Evolutionary conservation across 2,888 invertebrate species (phyloP).

Genomic region (Lasioglossum figueresi): DNA sequence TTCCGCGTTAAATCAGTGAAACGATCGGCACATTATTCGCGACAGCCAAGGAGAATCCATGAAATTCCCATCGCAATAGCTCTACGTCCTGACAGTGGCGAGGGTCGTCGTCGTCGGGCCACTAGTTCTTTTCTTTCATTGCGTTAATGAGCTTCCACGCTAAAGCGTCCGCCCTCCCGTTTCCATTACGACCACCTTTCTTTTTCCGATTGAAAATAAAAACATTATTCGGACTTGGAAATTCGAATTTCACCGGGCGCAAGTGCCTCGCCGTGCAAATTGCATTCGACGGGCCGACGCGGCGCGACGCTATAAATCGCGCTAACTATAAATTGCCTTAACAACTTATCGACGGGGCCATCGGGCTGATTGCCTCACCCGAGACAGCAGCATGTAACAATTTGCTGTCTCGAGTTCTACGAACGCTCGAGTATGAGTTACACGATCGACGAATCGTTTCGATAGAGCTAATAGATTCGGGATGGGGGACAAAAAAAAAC

Average conservation of each 20-base stretch:
- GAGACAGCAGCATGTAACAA: neutral
- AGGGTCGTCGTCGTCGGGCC: conserved; percentile 64
- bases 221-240: conserved; percentile 16
- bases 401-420: neutral
- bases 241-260: neutral
- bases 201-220: conserved; percentile 9
- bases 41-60: conserved; percentile 70
- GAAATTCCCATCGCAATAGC: conserved; percentile 74
- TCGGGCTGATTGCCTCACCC: neutral
- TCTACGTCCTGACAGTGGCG: conserved; percentile 68
- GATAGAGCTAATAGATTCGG: conserved; percentile 8
- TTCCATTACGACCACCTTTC: conserved; percentile 23
- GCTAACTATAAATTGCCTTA: neutral
- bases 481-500: conserved; percentile 45
- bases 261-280: neutral
- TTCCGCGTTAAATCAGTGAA: conserved; percentile 68
- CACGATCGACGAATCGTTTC: neutral
- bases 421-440: neutral
- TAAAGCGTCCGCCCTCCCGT: conserved; percentile 48
- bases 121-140: conserved; percentile 66
- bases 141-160: conserved; percentile 69
- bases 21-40: conserved; percentile 72
- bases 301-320: neutral
- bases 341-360: neutral
- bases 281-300: neutral